Percentiles rank a stretch among this genome's conserved stretches.
Conservation (phyloP, 2,888 invertebrate genomes). For the Cristatella mucedo region DNA sequence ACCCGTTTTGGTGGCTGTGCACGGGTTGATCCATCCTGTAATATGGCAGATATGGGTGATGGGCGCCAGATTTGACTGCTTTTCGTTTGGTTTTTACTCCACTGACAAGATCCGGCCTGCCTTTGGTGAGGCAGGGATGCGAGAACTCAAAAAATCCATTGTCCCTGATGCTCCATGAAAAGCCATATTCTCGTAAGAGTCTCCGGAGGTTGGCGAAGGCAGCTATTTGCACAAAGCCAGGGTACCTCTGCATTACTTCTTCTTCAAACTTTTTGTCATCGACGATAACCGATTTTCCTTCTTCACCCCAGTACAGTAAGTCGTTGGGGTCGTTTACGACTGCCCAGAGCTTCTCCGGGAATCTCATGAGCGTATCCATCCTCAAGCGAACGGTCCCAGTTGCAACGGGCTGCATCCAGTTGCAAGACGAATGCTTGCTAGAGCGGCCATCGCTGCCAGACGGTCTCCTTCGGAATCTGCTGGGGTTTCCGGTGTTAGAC, state of each 20-base stretch:
- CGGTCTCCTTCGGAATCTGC: slow-evolving; percentile 1
- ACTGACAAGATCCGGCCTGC: slow-evolving; percentile 16
- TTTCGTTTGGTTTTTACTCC: slow-evolving; percentile 14
- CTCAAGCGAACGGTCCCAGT: slow-evolving; percentile 9
- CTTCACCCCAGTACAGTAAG: slow-evolving; percentile 20
- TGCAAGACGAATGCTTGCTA: slow-evolving; percentile 2
- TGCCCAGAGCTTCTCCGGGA: slow-evolving; percentile 9
- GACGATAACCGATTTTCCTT: slow-evolving; percentile 18
- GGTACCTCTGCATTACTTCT: slow-evolving; percentile 4
- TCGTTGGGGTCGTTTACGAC: slow-evolving; percentile 9
- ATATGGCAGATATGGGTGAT: slow-evolving; percentile 7
- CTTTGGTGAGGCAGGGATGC: slow-evolving; percentile 20
- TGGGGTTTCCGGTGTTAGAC: slow-evolving; percentile 13
- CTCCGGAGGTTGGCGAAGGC: slow-evolving; percentile 26
- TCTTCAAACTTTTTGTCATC: slow-evolving; percentile 12
- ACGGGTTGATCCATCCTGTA: not conserved
- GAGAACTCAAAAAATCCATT: slow-evolving; percentile 19
- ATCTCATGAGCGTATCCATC: slow-evolving; percentile 3
- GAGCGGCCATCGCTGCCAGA: not conserved
- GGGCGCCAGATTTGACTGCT: slow-evolving; percentile 15
- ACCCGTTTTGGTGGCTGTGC: not conserved
- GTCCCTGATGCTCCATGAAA: slow-evolving; percentile 19
- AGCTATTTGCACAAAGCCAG: slow-evolving; percentile 24
- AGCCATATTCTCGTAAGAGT: slow-evolving; percentile 30
- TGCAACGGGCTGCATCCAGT: slow-evolving; percentile 6